Conservation (phyloP, 2,797 vertebrate species). For the Gambelia wislizenii region DNA sequence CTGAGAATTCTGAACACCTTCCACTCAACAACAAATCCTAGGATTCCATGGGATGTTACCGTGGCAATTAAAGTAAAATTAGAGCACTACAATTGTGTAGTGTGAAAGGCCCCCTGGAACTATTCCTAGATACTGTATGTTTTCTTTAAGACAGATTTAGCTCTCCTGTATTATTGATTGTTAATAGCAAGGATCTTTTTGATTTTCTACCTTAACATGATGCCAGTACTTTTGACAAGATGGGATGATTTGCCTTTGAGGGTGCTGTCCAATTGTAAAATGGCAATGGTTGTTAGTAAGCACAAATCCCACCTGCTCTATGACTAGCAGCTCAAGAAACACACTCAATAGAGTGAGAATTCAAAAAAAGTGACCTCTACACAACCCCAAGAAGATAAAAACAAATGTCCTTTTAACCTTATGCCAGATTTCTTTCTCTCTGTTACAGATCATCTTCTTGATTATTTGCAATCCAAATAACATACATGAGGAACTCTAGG, state of each 20-base stretch:
- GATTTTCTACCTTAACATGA: neutral
- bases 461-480: neutral
- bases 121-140: neutral
- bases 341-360: neutral
- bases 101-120: neutral
- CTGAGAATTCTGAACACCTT: no score
- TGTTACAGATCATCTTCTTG: neutral
- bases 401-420: neutral
- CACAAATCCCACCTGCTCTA: neutral
- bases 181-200: neutral
- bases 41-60: no score
- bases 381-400: conserved; percentile 5
- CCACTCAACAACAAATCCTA: no score
- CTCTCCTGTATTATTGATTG: neutral
- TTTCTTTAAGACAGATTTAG: neutral
- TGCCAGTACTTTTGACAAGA: neutral
- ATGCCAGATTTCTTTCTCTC: neutral
- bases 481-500: neutral
- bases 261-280: neutral
- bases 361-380: neutral
- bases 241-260: neutral
- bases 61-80: no score
- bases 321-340: neutral
- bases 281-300: neutral
- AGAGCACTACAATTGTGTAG: no score